phyloP scores from a whole-genome alignment of 1,140 invertebrate species.

The Microplitis mediator region DNA sequence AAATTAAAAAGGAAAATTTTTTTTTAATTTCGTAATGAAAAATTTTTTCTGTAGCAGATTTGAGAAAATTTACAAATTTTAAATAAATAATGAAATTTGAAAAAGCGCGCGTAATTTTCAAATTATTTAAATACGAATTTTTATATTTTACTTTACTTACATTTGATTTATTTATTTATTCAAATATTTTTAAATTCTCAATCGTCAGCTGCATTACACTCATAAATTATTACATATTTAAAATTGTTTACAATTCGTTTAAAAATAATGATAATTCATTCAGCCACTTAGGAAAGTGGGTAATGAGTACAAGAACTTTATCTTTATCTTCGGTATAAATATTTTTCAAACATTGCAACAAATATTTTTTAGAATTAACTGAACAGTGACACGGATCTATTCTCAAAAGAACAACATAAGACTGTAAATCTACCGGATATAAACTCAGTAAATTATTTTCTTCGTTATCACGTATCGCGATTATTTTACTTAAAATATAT shows the following conservation, averaged over 20 bases:
- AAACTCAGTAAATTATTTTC: slow-evolving; percentile 44
- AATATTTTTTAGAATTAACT: slow-evolving; percentile 37
- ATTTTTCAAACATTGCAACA: slow-evolving; percentile 34
- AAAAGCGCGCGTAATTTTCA: too few relatives aligned
- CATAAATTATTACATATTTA: too few relatives aligned
- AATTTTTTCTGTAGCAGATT: too few relatives aligned
- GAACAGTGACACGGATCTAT: slow-evolving; percentile 46
- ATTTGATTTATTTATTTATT: too few relatives aligned
- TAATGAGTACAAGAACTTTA: slow-evolving; percentile 44
- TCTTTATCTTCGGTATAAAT: slow-evolving; percentile 40
- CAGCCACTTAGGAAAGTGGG: slow-evolving; percentile 53
- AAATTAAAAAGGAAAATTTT: too few relatives aligned
- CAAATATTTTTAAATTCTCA: too few relatives aligned
- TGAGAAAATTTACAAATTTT: too few relatives aligned
- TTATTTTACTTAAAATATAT: slow-evolving; percentile 39
- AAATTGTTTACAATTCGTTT: neutral
- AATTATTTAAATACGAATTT: too few relatives aligned
- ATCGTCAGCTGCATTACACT: too few relatives aligned
- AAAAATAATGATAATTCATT: slow-evolving; percentile 29
- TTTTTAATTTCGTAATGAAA: too few relatives aligned
- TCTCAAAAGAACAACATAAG: slow-evolving; percentile 45
- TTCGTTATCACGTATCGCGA: slow-evolving; percentile 26
- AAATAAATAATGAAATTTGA: too few relatives aligned
- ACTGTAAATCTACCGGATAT: slow-evolving; percentile 48
- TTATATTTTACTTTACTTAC: too few relatives aligned